Evolutionary conservation across 2,888 invertebrate species (phyloP).

Genomic region (Brachynemurus nebulosus): DNA sequence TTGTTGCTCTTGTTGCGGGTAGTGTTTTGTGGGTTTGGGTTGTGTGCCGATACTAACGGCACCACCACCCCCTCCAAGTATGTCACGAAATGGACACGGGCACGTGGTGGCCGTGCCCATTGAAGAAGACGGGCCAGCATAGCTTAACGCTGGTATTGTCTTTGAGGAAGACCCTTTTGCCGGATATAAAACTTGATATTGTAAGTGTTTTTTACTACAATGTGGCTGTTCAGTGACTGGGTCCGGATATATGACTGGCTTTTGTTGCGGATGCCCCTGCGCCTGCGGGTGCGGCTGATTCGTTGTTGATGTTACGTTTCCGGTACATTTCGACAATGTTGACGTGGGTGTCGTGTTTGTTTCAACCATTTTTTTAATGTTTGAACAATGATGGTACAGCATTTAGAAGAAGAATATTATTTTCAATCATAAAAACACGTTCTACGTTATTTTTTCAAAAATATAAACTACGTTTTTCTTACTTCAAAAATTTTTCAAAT

Average conservation of each 20-base stretch:
- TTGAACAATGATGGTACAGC: constrained; percentile 11
- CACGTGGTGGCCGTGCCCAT: constrained; percentile 28
- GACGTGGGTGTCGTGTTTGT: constrained; percentile 24
- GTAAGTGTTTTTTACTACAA: constrained; percentile 3
- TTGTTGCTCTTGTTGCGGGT: constrained; percentile 2
- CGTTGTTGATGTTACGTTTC: not conserved
- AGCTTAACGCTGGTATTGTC: not conserved
- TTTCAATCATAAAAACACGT: too few relatives aligned
- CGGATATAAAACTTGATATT: not conserved
- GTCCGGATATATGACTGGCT: not conserved
- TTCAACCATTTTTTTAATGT: constrained; percentile 28
- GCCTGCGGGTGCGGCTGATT: not conserved
- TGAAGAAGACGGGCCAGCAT: not conserved
- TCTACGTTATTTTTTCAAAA: constrained; percentile 3
- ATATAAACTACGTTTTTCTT: constrained; percentile 1
- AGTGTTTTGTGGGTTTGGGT: constrained; percentile 1
- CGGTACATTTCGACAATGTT: constrained; percentile 6
- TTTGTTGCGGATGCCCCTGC: not conserved
- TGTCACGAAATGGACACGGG: constrained; percentile 1
- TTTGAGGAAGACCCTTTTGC: not conserved
- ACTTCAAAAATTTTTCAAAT: too few relatives aligned
- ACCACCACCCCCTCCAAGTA: constrained; percentile 24
- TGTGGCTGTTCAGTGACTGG: constrained; percentile 1
- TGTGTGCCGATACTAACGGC: constrained; percentile 25
- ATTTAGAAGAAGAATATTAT: constrained; percentile 3